Evolutionary conservation across 2,797 vertebrate species (phyloP).

Genomic region (Smutsia gigantea): DNA sequence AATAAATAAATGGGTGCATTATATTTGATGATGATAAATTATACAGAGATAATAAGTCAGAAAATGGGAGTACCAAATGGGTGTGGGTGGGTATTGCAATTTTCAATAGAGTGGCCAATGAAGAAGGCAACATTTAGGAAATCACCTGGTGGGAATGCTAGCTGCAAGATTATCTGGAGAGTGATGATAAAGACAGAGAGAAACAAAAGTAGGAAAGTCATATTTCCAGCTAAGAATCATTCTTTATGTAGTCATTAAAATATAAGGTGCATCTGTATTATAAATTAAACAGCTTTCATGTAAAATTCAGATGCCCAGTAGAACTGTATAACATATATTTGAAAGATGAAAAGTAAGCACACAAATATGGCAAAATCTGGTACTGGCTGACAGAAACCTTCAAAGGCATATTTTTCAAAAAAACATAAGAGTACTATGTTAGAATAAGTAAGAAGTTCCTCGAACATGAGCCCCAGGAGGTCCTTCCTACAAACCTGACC

Average conservation of each 20-base stretch:
- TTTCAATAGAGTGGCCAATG: neutral
- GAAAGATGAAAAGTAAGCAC: neutral
- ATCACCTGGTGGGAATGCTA: neutral
- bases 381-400: neutral
- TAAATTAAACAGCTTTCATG: neutral
- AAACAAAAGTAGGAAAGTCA: neutral
- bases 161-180: neutral
- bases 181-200: neutral
- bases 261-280: neutral
- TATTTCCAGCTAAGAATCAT: neutral
- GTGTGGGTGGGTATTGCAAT: neutral
- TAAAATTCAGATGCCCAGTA: neutral
- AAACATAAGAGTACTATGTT: neutral
- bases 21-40: neutral
- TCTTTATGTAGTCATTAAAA: neutral
- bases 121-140: neutral
- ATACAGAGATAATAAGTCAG: neutral
- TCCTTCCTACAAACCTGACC: neutral
- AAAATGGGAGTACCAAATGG: neutral
- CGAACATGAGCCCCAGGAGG: neutral
- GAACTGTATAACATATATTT: neutral
- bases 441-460: neutral
- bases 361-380: neutral
- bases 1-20: neutral
- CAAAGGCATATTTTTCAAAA: neutral